Conservation (phyloP, 2,888 invertebrate genomes). For the Cosmia pyralina region DNA sequence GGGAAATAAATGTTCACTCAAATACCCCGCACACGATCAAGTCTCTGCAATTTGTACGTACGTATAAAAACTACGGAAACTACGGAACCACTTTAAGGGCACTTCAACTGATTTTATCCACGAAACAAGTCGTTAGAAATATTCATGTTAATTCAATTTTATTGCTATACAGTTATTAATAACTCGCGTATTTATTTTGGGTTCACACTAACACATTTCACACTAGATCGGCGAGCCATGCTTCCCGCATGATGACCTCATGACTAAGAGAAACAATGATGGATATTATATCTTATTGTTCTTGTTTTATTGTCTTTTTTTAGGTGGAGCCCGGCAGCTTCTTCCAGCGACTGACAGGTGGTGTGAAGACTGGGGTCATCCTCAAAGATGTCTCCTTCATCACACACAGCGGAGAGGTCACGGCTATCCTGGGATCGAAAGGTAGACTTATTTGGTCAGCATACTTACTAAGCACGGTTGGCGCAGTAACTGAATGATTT, state of each 20-base stretch:
- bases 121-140: not conserved
- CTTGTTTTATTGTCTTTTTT: not conserved
- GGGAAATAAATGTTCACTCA: not conserved
- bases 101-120: not conserved
- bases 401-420: slow-evolving; percentile 97
- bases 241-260: not conserved
- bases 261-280: not conserved
- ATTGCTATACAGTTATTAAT: not conserved
- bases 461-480: not conserved
- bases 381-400: slow-evolving; percentile 97
- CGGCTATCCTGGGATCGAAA: slow-evolving; percentile 97
- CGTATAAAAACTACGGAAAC: not conserved
- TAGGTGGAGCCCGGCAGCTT: slow-evolving; percentile 95
- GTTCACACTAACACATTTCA: not conserved
- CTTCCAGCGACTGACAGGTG: slow-evolving; percentile 93
- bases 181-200: not conserved
- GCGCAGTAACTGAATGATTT: not conserved
- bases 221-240: not conserved
- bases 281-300: not conserved
- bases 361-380: slow-evolving; percentile 95
- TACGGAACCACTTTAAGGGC: not conserved
- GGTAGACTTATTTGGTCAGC: slow-evolving; percentile 85
- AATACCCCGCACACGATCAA: not conserved
- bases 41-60: not conserved
- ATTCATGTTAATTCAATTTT: not conserved